Conservation (phyloP, 2,797 vertebrate species). For the Strix occidentalis region DNA sequence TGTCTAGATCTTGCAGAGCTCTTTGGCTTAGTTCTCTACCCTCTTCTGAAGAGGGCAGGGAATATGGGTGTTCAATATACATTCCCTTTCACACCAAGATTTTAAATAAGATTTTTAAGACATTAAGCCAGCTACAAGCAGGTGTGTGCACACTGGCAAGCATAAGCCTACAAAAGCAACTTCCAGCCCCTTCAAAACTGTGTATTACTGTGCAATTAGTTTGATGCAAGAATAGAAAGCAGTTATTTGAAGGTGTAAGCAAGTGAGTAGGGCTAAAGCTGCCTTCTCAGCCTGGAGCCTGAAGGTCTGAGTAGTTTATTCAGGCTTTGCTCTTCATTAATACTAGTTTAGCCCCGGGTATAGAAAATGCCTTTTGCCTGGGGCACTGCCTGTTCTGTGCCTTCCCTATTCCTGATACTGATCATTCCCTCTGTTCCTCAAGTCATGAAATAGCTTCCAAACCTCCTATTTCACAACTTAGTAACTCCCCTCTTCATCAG, state of each 20-base stretch:
- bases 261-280: not conserved
- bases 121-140: not conserved
- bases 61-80: not conserved
- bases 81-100: not conserved
- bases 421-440: not conserved
- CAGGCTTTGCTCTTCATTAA: not conserved
- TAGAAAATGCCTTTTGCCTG: not conserved
- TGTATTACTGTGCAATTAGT: not conserved
- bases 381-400: not conserved
- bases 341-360: not conserved
- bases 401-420: not conserved
- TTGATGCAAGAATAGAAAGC: not conserved
- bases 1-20: not conserved
- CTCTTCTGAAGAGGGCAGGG: not conserved
- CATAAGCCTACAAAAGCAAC: not conserved
- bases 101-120: not conserved
- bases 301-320: not conserved
- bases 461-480: not conserved
- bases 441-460: not conserved
- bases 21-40: not conserved
- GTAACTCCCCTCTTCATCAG: not conserved
- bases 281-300: not conserved
- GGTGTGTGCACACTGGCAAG: not conserved
- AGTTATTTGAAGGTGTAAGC: not conserved
- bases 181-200: not conserved